phyloP scores from a whole-genome alignment of 2,797 vertebrate species.

The Buceros bicornis region DNA sequence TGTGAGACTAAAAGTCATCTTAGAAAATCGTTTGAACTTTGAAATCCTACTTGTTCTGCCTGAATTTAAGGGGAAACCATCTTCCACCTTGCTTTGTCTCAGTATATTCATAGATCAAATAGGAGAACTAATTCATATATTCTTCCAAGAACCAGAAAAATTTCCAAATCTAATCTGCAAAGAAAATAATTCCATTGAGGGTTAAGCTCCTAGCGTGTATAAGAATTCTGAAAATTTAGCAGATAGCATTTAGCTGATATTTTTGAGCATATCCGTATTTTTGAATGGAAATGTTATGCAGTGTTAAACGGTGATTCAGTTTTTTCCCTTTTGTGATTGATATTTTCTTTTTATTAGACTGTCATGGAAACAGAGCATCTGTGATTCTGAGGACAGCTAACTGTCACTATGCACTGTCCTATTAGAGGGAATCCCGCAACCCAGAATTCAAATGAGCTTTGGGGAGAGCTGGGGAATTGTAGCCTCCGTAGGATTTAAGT shows the following conservation, averaged over 20 bases:
- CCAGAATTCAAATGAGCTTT: background rate
- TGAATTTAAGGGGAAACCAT: background rate
- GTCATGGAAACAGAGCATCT: background rate
- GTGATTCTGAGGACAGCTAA: background rate
- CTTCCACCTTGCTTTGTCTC: background rate
- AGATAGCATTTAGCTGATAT: background rate
- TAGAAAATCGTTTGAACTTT: background rate
- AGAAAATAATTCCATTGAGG: background rate
- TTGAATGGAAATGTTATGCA: background rate
- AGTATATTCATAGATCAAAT: background rate
- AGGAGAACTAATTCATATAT: background rate
- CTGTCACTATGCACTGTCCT: rapidly evolving
- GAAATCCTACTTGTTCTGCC: background rate
- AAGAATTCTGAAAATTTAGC: background rate
- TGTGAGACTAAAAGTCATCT: background rate
- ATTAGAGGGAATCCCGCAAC: background rate
- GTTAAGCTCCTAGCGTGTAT: background rate
- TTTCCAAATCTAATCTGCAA: background rate
- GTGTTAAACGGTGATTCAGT: background rate
- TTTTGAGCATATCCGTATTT: background rate
- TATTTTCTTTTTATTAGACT: background rate
- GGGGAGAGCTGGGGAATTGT: background rate
- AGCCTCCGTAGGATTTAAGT: background rate
- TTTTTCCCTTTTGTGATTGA: background rate
- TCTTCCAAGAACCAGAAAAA: background rate